phyloP scores from a whole-genome alignment of 2,113 vertebrate genomes.

The Eulacestoma nigropectus region DNA sequence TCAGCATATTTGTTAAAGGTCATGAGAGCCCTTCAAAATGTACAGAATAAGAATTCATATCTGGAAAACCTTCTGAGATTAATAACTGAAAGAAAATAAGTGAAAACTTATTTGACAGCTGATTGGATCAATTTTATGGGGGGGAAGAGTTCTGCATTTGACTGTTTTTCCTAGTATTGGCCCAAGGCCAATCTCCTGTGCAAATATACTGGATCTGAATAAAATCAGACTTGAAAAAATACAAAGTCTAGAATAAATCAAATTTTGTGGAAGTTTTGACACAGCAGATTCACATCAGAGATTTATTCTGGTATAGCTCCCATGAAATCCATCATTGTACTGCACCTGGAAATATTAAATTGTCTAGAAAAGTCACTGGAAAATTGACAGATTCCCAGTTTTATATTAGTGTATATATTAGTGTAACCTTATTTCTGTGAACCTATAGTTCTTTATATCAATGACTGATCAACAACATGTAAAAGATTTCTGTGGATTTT shows the following conservation, averaged over 20 bases:
- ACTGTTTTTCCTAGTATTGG: background rate
- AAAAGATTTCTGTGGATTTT: background rate
- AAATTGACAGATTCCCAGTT: background rate
- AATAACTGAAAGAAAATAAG: background rate
- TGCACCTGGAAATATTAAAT: background rate
- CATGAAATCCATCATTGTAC: background rate
- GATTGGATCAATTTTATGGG: background rate
- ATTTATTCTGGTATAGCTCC: background rate
- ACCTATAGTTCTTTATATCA: background rate
- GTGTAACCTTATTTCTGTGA: background rate
- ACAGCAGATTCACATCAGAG: background rate
- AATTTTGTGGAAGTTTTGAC: background rate
- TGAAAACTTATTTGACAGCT: background rate
- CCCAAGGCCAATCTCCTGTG: background rate
- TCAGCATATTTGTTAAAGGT: background rate
- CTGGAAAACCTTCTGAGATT: background rate
- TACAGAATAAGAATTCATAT: background rate
- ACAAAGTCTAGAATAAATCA: background rate
- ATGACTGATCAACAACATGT: background rate
- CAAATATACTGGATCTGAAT: background rate
- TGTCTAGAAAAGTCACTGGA: background rate
- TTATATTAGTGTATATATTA: background rate
- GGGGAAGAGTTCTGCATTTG: rapidly evolving
- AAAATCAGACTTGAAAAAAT: background rate
- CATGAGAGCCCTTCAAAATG: background rate